Conservation (phyloP, 2,797 vertebrate species). For the Bryconaethiops microstoma region DNA sequence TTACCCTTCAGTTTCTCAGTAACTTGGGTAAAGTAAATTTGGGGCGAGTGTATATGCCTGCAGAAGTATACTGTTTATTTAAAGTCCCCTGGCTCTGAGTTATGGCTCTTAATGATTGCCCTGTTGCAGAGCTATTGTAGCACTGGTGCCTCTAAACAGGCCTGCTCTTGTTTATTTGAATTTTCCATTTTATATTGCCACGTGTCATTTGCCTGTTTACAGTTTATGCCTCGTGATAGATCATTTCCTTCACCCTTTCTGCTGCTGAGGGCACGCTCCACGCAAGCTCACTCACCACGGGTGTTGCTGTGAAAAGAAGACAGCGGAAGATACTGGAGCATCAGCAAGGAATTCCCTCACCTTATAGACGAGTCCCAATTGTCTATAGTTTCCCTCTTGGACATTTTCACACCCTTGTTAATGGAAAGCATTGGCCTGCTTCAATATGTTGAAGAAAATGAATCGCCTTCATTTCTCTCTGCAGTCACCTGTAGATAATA, state of each 20-base stretch:
- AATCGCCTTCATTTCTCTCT: background rate
- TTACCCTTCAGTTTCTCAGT: constrained; percentile 77
- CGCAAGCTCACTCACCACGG: constrained; percentile 26
- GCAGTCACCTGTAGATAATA: constrained; percentile 1
- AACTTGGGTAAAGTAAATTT: constrained; percentile 83
- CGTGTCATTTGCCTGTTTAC: constrained; percentile 82
- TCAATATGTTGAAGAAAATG: background rate
- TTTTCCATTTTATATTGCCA: constrained; percentile 87
- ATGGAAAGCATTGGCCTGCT: constrained; percentile 24
- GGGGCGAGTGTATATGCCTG: constrained; percentile 81
- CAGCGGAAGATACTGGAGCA: constrained; percentile 29
- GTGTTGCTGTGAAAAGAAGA: constrained; percentile 45
- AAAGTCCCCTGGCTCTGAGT: constrained; percentile 78
- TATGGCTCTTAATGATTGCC: constrained; percentile 83
- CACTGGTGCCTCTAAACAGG: constrained; percentile 80
- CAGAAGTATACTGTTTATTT: constrained; percentile 85
- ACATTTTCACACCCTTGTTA: constrained; percentile 44
- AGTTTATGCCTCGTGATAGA: constrained; percentile 78
- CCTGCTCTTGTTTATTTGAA: constrained; percentile 83
- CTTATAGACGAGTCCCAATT: constrained; percentile 12
- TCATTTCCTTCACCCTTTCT: constrained; percentile 75
- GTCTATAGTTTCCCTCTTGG: constrained; percentile 21
- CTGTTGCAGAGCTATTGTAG: constrained; percentile 80
- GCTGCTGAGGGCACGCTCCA: constrained; percentile 34
- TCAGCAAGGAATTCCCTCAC: constrained; percentile 29